These are phyloP conservation scores for Drosophila busckii DNA, from an alignment of 1,140 invertebrate species.

Conservation along the genomic window DNA sequence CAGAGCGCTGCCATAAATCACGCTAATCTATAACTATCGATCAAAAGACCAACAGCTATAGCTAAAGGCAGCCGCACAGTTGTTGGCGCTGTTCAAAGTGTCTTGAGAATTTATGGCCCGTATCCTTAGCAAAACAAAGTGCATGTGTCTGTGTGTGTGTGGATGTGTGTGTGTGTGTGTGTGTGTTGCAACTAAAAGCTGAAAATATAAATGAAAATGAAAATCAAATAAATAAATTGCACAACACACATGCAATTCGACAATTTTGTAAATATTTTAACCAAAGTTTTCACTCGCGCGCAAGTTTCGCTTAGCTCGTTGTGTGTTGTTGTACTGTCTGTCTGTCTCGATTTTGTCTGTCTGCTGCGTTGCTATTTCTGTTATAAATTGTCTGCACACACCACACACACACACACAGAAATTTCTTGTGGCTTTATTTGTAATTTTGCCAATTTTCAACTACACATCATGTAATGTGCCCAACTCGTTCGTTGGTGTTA, in stretches of 20 bases:
- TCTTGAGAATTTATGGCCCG: slow-evolving; percentile 63
- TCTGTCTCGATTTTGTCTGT: too few species aligned
- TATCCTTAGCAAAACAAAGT: slow-evolving; percentile 42
- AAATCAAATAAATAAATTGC: slow-evolving; percentile 38
- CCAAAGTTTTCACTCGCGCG: too few species aligned
- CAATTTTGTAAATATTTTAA: too few species aligned
- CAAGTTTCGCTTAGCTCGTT: too few species aligned
- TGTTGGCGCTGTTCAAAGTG: slow-evolving; percentile 46
- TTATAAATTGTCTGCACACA: slow-evolving; percentile 67
- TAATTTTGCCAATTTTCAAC: slow-evolving; percentile 63
- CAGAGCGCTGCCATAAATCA: slow-evolving; percentile 48
- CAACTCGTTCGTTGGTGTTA: slow-evolving; percentile 18
- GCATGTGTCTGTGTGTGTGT: too few species aligned
- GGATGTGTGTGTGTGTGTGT: too few species aligned
- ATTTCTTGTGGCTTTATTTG: too few species aligned
- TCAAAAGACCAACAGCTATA: slow-evolving; percentile 39
- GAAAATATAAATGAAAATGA: slow-evolving; percentile 10
- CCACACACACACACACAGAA: too few species aligned
- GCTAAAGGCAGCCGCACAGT: background rate
- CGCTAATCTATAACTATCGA: slow-evolving; percentile 70
- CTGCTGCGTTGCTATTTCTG: slow-evolving; percentile 39
- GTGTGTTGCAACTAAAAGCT: background rate
- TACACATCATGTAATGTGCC: slow-evolving; percentile 66
- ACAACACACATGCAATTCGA: slow-evolving; percentile 45
- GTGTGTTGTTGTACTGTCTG: background rate